Evolutionary conservation across 2,113 vertebrate genomes (phyloP), one percentile per base, ranked within the genome.

Genomic region (Prunella fulvescens): DNA sequence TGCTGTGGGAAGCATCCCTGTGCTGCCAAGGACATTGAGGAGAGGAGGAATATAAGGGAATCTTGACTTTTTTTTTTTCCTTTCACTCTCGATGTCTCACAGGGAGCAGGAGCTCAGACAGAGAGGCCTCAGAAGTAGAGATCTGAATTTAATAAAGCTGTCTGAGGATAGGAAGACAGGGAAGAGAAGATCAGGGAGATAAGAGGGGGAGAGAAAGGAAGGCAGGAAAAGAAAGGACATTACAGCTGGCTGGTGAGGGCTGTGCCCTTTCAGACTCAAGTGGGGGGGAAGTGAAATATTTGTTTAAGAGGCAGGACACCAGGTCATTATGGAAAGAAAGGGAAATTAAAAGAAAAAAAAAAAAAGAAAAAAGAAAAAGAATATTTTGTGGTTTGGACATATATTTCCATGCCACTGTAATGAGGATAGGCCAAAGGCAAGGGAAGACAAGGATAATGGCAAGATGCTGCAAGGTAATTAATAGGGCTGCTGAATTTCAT

Each of bases 101-200:
- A 23, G 16, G 50, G 91, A 95, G 74, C 7, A 33, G 83, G 31
- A 35, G 22, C 67, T 69, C 60, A 95, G 86, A 69, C 90, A 96
- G 58, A 45, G 88, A 73, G 35, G 61, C 64, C 81, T 96, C 61
- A 89, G 77, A 95, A 79, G 72, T 11, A 78, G n/a, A 80, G 79
- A 12, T 54, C 66, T 92, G 86, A 85, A 97, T 94, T 95, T 96
- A 95, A 97, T 96, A 95, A 95, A 87, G 74, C 48, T 96, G 81
- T 86, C 92, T 88, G 62, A 51, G 74, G 50, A 40, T 42, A 74
- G 56, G 40, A 31, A 95, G 83, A 22, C 45, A 83, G 56, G 14
- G 40, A 39, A 57, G 60, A 70, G 54, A 80, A 85, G 80, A 92
- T 97, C 80, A 51, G 24, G 47, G 69, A 92, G 94, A 97, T 96